phyloP scores from a whole-genome alignment of 2,113 vertebrate genomes.

The Tragulus kanchil region DNA sequence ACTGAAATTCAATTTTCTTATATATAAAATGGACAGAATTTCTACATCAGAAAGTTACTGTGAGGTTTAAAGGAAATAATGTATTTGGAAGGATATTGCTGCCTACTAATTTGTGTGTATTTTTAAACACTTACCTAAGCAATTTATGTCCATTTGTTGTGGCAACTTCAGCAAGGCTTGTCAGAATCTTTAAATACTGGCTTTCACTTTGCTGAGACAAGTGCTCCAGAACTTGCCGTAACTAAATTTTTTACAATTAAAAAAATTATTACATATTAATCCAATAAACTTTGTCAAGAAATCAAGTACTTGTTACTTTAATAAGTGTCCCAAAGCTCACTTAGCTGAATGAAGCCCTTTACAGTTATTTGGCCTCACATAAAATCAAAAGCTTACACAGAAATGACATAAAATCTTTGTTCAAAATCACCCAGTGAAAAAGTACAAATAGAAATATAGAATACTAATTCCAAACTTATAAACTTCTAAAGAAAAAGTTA shows the following conservation, averaged over 20 bases:
- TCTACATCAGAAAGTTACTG: not conserved
- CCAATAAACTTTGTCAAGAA: constrained; percentile 45
- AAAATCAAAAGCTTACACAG: constrained; percentile 54
- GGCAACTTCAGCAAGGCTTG: constrained; percentile 97
- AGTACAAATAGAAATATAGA: not conserved
- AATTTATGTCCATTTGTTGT: constrained; percentile 99
- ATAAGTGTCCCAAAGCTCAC: constrained; percentile 2
- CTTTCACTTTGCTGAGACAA: constrained; percentile 96
- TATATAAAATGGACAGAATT: not conserved
- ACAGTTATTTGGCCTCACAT: constrained; percentile 1
- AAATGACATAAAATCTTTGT: constrained; percentile 27
- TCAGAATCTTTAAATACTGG: constrained; percentile 95
- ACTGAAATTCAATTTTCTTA: constrained; percentile 31
- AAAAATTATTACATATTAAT: constrained; percentile 61
- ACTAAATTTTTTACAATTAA: constrained; percentile 87
- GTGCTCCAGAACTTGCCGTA: constrained; percentile 97
- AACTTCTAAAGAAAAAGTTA: constrained; percentile 25
- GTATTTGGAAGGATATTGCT: not conserved
- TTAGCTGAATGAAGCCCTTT: constrained; percentile 38
- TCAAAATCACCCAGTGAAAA: constrained; percentile 50
- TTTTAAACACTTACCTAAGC: constrained; percentile 92
- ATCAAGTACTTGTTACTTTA: not conserved
- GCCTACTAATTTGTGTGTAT: not conserved
- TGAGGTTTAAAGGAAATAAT: too few species aligned
- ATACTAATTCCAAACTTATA: constrained; percentile 52